Percentiles rank a stretch among this genome's conserved stretches.
phyloP scores from a whole-genome alignment of 2,888 invertebrate genomes.

The Nycteola revayana region DNA sequence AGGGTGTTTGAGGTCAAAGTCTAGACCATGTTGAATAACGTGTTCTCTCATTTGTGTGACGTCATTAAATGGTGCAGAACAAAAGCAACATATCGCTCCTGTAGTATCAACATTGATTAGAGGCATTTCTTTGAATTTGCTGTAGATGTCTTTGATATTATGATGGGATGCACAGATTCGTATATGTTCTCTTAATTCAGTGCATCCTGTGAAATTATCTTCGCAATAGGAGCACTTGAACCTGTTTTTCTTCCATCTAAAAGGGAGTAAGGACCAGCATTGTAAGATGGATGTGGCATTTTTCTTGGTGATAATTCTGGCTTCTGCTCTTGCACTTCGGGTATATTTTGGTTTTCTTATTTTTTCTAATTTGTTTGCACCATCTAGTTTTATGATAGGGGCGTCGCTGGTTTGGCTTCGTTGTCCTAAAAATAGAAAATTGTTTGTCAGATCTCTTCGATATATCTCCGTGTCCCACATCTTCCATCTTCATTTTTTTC shows the following conservation, averaged over 20 bases:
- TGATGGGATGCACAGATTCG: slow-evolving; percentile 49
- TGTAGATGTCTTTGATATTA: slow-evolving; percentile 62
- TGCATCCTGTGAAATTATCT: slow-evolving; percentile 58
- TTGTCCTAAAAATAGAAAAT: slow-evolving; percentile 76
- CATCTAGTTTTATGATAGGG: slow-evolving; percentile 37
- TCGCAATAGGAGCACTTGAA: slow-evolving; percentile 73
- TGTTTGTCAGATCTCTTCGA: slow-evolving; percentile 33
- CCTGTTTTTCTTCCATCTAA: slow-evolving; percentile 67
- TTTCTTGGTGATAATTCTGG: slow-evolving; percentile 63
- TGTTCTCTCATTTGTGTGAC: slow-evolving; percentile 57
- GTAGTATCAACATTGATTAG: slow-evolving; percentile 68
- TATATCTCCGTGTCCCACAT: slow-evolving; percentile 4
- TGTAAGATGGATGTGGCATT: slow-evolving; percentile 62
- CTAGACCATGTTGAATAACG: slow-evolving; percentile 53
- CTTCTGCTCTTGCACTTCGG: slow-evolving; percentile 62
- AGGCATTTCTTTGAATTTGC: slow-evolving; percentile 71
- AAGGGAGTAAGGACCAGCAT: slow-evolving; percentile 67
- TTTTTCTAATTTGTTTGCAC: slow-evolving; percentile 22
- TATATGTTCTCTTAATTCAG: slow-evolving; percentile 55
- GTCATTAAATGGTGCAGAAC: slow-evolving; percentile 45
- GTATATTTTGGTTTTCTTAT: slow-evolving; percentile 50
- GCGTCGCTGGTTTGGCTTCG: slow-evolving; percentile 45
- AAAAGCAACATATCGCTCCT: slow-evolving; percentile 54
- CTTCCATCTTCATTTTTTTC: slow-evolving; percentile 1
- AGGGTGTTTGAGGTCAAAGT: slow-evolving; percentile 53